These are phyloP conservation scores for Marmota monax DNA, from an alignment of 2,113 vertebrate genomes.

Conservation along the genomic window DNA sequence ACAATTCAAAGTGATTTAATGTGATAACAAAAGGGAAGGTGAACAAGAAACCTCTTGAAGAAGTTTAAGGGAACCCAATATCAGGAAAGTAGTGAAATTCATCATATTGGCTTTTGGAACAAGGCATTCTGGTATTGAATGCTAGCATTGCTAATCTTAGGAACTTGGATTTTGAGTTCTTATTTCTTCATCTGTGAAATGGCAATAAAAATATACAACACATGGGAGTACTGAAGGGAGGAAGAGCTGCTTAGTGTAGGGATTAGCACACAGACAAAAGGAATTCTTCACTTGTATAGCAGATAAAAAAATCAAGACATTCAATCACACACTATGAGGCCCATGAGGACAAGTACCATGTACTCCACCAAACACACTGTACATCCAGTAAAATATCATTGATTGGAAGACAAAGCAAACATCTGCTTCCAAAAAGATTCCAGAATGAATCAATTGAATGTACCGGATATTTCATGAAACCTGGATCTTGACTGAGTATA, in stretches of 20 bases:
- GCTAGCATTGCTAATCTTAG: neutral
- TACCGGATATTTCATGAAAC: neutral
- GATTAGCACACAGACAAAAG: neutral
- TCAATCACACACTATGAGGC: neutral
- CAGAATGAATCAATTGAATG: neutral
- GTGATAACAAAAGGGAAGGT: neutral
- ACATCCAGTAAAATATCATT: neutral
- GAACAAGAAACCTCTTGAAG: neutral
- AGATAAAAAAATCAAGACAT: slow-evolving; percentile 64
- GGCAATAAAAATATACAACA: neutral
- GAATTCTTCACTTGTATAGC: slow-evolving; percentile 4
- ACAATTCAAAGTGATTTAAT: neutral
- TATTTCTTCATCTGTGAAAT: slow-evolving; percentile 37
- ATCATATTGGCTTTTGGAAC: neutral
- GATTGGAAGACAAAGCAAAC: slow-evolving; percentile 45
- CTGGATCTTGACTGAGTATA: neutral
- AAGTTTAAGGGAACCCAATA: neutral
- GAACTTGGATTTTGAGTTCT: neutral
- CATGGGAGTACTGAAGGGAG: neutral
- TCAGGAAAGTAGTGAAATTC: neutral
- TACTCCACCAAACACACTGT: neutral
- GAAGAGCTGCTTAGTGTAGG: neutral
- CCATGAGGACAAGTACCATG: neutral
- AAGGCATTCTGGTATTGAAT: neutral
- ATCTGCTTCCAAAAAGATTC: slow-evolving; percentile 12